Evolutionary conservation across 2,888 invertebrate genomes (phyloP).

Genomic region (Pantelozetes paolii): DNA sequence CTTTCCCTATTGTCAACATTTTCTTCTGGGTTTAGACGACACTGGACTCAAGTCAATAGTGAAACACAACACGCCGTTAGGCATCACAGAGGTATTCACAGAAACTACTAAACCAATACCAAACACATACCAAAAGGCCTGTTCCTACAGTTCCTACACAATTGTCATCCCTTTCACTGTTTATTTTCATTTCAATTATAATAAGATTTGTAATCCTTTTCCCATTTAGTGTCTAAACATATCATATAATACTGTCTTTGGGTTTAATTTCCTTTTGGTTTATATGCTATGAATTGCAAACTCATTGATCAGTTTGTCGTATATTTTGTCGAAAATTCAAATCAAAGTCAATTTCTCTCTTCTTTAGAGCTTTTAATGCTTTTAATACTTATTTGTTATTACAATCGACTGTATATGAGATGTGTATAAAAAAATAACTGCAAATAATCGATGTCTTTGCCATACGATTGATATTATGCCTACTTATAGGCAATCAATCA

Average conservation of each 20-base stretch:
- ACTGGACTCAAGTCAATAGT: constrained; percentile 30
- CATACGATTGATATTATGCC: constrained; percentile 22
- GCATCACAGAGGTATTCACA: constrained; percentile 39
- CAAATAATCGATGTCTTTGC: constrained; percentile 33
- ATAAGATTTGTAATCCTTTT: background rate
- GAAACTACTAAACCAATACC: background rate
- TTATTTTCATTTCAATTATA: background rate
- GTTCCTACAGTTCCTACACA: background rate
- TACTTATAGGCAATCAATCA: constrained; percentile 31
- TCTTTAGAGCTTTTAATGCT: constrained; percentile 3
- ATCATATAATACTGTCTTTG: background rate
- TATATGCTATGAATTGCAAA: constrained; percentile 1
- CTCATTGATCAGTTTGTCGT: constrained; percentile 6
- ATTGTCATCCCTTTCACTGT: background rate
- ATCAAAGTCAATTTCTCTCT: constrained; percentile 25
- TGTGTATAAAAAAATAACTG: constrained; percentile 9
- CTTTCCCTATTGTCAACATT: constrained; percentile 18
- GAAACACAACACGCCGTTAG: constrained; percentile 37
- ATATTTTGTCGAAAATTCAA: constrained; percentile 1
- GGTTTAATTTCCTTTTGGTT: constrained; percentile 18
- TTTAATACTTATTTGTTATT: constrained; percentile 33
- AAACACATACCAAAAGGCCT: too few relatives aligned
- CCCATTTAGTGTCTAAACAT: background rate
- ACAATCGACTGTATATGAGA: constrained; percentile 22
- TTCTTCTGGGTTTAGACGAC: constrained; percentile 33